Evolutionary conservation across 2,797 vertebrate genomes (phyloP), one percentile per base, ranked within the genome.

Genomic region (Pogonophryne albipinna): DNA sequence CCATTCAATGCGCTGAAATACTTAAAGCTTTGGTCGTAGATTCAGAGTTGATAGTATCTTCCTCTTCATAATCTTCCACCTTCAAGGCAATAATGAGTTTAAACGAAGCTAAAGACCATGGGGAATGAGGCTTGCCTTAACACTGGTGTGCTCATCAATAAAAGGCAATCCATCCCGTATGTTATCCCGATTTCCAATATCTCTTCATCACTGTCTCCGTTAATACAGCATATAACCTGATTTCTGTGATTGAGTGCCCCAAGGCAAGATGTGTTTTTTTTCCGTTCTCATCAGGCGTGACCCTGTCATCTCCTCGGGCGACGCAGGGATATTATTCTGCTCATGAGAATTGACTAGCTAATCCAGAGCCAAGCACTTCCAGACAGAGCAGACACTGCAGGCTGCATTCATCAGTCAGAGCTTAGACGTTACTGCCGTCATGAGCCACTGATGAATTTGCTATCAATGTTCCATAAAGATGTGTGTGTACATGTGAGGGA

Each of bases 331-430:
- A 93, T 91, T 85, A 89, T 84, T 88, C 74, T 74, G 73, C 79
- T 91, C 83, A 75, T 86, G 89, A 84, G 87, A 89, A 90, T 88
- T 87, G 87, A 91, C 90, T 89, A 57, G 82, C 85, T 93, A 89
- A 92, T 92, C 89, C 85, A 67, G 74, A 87, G 77, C 72, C 66
- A 78, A 85, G 80, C 83, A 80, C 79, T 84, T 57, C 49, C 76
- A 83, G 78, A 82, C 85, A 45, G 58, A 71, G 75, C 72, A 75
- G 84, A 80, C 76, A 76, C 84, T 82, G 75, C 74, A 69, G 75
- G 76, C 86, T 59, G 74, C 77, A 83, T 82, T 84, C 90, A 90
- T 93, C 89, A 83, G 74, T 90, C 89, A 91, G 80, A 84, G 79
- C 84, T 82, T 38, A 51, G 79, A 62, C 72, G 51, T 71, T 67